Conservation (phyloP, 2,113 vertebrate genomes). For the Sapajus apella region DNA sequence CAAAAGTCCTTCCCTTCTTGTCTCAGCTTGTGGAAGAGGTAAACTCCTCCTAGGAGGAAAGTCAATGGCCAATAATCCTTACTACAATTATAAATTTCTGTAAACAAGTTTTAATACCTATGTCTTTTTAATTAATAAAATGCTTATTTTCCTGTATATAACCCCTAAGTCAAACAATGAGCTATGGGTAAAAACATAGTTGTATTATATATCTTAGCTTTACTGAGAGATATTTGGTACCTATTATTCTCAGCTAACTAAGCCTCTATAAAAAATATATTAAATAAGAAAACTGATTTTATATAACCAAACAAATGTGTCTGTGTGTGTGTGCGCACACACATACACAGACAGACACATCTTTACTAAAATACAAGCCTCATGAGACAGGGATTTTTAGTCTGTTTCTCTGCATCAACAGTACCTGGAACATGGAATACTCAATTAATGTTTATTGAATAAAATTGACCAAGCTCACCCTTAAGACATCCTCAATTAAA, state of each 20-base stretch:
- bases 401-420: neutral
- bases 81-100: fast-evolving
- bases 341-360: neutral
- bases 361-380: neutral
- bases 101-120: neutral
- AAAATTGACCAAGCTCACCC: neutral
- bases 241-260: neutral
- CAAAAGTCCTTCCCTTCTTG: neutral
- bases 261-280: neutral
- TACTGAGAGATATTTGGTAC: neutral
- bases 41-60: neutral
- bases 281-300: neutral
- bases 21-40: neutral
- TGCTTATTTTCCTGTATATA: neutral
- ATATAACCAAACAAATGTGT: neutral
- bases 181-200: neutral
- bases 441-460: neutral
- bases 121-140: neutral
- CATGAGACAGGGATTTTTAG: neutral
- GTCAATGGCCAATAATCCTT: neutral
- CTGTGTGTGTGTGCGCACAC: neutral
- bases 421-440: neutral
- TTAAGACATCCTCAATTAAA: neutral
- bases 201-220: neutral
- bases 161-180: neutral